Conservation (phyloP, 2,797 vertebrate genomes). For the Anabacerthia variegaticeps region DNA sequence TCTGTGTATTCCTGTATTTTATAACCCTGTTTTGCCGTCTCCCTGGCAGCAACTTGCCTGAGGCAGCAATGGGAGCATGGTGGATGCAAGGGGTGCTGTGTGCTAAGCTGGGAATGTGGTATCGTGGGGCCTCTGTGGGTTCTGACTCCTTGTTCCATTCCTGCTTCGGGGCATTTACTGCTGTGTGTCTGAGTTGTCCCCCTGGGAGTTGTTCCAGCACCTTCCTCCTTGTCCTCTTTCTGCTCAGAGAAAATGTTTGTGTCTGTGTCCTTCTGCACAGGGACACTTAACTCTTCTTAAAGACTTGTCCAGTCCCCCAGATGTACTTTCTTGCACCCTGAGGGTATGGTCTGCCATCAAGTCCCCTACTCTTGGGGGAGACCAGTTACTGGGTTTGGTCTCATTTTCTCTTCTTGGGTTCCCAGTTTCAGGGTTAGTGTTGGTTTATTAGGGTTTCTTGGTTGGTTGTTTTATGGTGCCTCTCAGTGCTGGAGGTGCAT, state of each 20-base stretch:
- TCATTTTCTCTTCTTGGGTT: neutral
- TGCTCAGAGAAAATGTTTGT: neutral
- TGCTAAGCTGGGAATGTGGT: neutral
- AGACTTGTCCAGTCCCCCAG: neutral
- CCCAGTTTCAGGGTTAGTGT: neutral
- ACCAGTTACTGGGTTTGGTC: rapidly evolving
- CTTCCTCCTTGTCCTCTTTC: neutral
- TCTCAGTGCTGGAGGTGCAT: neutral
- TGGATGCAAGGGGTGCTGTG: rapidly evolving
- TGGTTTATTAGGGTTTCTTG: neutral
- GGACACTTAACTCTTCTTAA: neutral
- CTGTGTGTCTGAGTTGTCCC: neutral
- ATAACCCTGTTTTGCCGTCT: rapidly evolving
- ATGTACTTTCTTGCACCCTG: neutral
- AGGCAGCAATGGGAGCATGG: rapidly evolving
- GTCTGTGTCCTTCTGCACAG: neutral
- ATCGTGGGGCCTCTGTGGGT: too few species aligned
- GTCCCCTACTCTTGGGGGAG: neutral
- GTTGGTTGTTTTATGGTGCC: neutral
- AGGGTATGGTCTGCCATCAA: rapidly evolving
- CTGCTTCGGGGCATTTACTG: neutral
- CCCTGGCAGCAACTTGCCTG: neutral
- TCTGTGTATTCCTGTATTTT: neutral
- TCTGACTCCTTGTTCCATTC: neutral
- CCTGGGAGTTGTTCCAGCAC: neutral